Percentiles rank a stretch among this genome's conserved stretches.
phyloP scores from a whole-genome alignment of 1,140 invertebrate genomes.

The Paralvinella palmiformis region DNA sequence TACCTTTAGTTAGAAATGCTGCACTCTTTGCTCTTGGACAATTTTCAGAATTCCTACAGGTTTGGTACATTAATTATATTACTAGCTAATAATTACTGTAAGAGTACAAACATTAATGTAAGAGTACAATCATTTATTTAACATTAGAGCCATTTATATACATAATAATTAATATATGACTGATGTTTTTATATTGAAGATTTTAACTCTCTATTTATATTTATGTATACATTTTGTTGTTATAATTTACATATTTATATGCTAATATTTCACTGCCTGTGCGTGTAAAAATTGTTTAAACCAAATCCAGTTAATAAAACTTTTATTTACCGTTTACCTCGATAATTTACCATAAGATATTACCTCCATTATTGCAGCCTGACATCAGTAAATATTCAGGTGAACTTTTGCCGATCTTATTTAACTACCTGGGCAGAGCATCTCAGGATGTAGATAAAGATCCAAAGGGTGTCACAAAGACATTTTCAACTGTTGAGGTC shows the following conservation, averaged over 20 bases:
- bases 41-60: slow-evolving; percentile 73
- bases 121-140: too few species aligned
- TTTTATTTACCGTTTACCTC: too few species aligned
- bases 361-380: slow-evolving; percentile 54
- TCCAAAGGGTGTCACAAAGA: slow-evolving; percentile 60
- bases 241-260: too few species aligned
- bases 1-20: slow-evolving; percentile 62
- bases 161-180: too few species aligned
- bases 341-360: too few species aligned
- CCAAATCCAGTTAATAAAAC: too few species aligned
- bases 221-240: too few species aligned
- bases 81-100: neutral
- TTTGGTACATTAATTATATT: slow-evolving; percentile 23
- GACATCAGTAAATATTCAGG: slow-evolving; percentile 66
- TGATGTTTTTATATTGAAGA: too few species aligned
- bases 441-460: slow-evolving; percentile 52
- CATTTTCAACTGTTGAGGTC: slow-evolving; percentile 75
- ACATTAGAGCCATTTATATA: too few species aligned
- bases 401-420: slow-evolving; percentile 67
- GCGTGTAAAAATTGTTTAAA: too few species aligned
- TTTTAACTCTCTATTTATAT: too few species aligned
- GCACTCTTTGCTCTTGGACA: slow-evolving; percentile 76
- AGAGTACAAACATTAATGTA: neutral
- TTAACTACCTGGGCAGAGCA: slow-evolving; percentile 63
- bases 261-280: too few species aligned